Base-by-base conservation (phyloP, 35 echinoderm and acorn worm species). In the Chiridota heheva region DNA sequence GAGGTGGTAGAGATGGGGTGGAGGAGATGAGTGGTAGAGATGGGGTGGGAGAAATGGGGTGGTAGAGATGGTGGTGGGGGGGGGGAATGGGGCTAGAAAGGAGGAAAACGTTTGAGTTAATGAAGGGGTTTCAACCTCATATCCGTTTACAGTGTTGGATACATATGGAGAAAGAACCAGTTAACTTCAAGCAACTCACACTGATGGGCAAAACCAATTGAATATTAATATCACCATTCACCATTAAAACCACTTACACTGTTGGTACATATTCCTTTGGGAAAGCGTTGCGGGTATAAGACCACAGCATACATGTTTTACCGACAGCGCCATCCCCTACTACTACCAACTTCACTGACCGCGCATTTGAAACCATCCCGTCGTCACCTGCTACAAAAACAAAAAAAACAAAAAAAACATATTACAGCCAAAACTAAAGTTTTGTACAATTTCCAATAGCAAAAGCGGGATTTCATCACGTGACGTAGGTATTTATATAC, bases 261-360 rank as follows among this genome's bases (percentile, higher is more conserved):
- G 95, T 98, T 26, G 95, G 95, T 20, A 98, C 85, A 81, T 98
- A 98, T 92, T 98, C 95, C 74, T 91, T 86, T 41, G 95, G 95
- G 67, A 97, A 98, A 55, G 89, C 89, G 65, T 98, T 98, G 53
- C 89, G 78, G 37, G 95, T 98, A 51, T 98, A 98, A 3, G 95
- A 98, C 89, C 89, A 91, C 28, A 97, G 68, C 95, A 98, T 98
- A 74, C 89, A 98, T 1, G 95, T 98, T 70, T 98, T 98, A 65
- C 95, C 95, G 17, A 98, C 95, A n/a, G 95, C 95, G 41, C 95
- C 95, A 70, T 98, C 95, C 13, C 95, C 95, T 27, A 98, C 95
- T 41, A 98, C 95, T 42, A 98, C 95, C 22, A 91, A 87, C 81
- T 98, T 98, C 49, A 98, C 84, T 12, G 75, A 64, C 62, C 95